Conservation (phyloP, 1,140 invertebrate species). For the Aphelenchoides besseyi region DNA sequence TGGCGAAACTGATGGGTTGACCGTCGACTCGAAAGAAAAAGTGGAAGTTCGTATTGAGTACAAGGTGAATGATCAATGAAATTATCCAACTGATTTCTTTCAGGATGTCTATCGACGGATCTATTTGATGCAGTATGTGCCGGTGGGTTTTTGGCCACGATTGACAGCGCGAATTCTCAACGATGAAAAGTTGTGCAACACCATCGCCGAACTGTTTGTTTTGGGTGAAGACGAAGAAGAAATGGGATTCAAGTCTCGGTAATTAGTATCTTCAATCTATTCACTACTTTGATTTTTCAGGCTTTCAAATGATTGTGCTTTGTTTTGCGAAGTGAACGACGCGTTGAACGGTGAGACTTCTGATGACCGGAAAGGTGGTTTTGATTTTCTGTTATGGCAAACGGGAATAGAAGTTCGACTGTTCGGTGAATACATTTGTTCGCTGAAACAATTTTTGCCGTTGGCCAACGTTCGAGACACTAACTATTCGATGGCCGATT, state of each 20-base stretch:
- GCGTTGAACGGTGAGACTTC: neutral
- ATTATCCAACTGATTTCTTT: neutral
- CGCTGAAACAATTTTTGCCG: conserved; percentile 71
- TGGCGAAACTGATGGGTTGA: conserved; percentile 1
- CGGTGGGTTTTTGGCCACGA: conserved; percentile 93
- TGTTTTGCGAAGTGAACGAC: conserved; percentile 13
- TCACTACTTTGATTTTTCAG: neutral
- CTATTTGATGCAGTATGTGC: conserved; percentile 84
- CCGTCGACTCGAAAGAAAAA: neutral
- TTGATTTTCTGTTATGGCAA: conserved; percentile 92
- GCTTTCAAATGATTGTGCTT: conserved; percentile 18
- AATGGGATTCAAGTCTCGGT: conserved; percentile 1
- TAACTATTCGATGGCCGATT: conserved; percentile 37
- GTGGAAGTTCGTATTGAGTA: conserved; percentile 7
- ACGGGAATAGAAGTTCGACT: conserved; percentile 83
- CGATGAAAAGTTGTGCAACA: conserved; percentile 71
- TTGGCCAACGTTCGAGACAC: conserved; percentile 63
- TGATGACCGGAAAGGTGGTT: conserved; percentile 55
- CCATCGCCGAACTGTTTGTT: conserved; percentile 70
- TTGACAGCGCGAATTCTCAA: conserved; percentile 85
- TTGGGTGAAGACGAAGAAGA: conserved; percentile 30
- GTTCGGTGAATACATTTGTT: conserved; percentile 66
- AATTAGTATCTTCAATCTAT: too few species aligned
- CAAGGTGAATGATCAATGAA: neutral
- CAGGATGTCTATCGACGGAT: conserved; percentile 58